phyloP scores from a whole-genome alignment of 2,888 invertebrate genomes.

The Caenorhabditis parvicauda region DNA sequence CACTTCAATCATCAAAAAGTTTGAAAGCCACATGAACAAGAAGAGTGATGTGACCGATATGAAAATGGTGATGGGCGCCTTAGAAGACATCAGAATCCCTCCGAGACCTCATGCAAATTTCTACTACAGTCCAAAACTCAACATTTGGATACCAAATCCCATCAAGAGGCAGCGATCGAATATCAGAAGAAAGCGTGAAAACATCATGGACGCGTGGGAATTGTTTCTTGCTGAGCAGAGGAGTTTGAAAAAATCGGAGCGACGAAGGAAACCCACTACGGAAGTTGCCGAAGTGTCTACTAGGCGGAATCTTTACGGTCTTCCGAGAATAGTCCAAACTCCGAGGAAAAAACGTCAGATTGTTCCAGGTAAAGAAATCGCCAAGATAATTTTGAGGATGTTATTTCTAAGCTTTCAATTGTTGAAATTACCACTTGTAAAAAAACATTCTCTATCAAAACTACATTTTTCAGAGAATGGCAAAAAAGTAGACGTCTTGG shows the following conservation, averaged over 20 bases:
- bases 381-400: too few species aligned
- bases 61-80: neutral
- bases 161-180: conserved; percentile 16
- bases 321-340: conserved; percentile 16
- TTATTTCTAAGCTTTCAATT: too few species aligned
- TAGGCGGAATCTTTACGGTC: conserved; percentile 16
- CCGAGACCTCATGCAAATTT: neutral
- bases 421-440: neutral
- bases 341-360: conserved; percentile 8
- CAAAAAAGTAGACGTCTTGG: neutral
- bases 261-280: neutral
- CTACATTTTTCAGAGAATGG: conserved; percentile 1
- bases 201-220: conserved; percentile 31
- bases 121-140: conserved; percentile 16
- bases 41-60: neutral
- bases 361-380: neutral
- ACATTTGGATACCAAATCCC: conserved; percentile 29
- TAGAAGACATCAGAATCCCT: too few species aligned
- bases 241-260: conserved; percentile 20
- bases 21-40: neutral
- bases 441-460: neutral
- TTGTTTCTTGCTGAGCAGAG: conserved; percentile 32
- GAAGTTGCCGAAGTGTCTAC: conserved; percentile 9
- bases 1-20: too few species aligned
- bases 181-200: conserved; percentile 9